These are phyloP conservation scores for Aphelocoma coerulescens DNA, from an alignment of 2,113 vertebrate species.

Conservation along the genomic window DNA sequence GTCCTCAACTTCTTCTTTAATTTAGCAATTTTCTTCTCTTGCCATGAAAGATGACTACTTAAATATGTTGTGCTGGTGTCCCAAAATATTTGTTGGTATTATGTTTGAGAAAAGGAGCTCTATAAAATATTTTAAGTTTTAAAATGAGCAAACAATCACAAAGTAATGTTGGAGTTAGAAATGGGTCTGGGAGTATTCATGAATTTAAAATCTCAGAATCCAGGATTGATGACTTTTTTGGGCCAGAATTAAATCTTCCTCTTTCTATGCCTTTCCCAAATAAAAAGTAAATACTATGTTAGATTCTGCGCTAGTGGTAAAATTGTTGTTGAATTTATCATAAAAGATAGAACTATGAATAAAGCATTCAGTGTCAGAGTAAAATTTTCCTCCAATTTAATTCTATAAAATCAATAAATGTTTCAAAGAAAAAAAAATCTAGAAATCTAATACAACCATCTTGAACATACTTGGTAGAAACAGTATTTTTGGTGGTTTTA, in stretches of 20 bases:
- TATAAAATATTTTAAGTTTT: background rate
- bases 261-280: background rate
- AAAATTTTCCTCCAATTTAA: background rate
- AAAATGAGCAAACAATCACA: background rate
- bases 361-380: background rate
- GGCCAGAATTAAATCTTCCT: background rate
- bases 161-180: background rate
- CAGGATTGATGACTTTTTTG: background rate
- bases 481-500: background rate
- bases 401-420: background rate
- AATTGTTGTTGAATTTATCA: background rate
- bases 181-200: background rate
- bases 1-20: background rate
- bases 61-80: background rate
- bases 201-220: background rate
- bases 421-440: background rate
- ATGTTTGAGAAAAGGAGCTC: background rate
- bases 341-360: background rate
- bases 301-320: background rate
- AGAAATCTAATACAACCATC: background rate
- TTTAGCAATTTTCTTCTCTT: background rate
- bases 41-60: background rate
- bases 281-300: background rate
- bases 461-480: background rate
- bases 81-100: background rate